phyloP scores from a whole-genome alignment of 2,113 vertebrate species.

The Probosciger aterrimus region DNA sequence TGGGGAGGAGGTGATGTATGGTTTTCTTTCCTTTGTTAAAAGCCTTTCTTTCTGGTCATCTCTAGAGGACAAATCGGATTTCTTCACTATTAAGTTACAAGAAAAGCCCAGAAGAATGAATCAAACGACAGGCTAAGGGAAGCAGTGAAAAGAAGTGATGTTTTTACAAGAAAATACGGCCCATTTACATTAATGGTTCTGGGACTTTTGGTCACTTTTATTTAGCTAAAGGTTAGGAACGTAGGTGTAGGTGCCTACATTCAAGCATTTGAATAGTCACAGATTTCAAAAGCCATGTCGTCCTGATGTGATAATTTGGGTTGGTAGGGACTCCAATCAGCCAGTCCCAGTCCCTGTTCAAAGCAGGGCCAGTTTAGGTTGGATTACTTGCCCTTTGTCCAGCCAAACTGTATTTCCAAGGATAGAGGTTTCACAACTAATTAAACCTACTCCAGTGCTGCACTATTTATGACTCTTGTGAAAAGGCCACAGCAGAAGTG shows the following conservation, averaged over 20 bases:
- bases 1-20: rapidly evolving
- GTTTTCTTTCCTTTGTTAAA: background rate
- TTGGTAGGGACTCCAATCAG: background rate
- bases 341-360: too few relatives aligned
- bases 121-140: background rate
- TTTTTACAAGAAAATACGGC: background rate
- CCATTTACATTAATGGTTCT: background rate
- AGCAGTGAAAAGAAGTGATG: background rate
- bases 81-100: background rate
- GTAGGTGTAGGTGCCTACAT: background rate
- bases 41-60: background rate
- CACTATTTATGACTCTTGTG: background rate
- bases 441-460: background rate
- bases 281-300: background rate
- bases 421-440: background rate
- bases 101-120: background rate
- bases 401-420: background rate
- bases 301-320: background rate
- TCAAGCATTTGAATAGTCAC: background rate
- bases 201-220: background rate
- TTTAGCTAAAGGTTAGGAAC: background rate
- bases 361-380: background rate
- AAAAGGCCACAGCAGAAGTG: background rate
- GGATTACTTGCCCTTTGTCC: background rate
- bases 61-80: background rate